These are phyloP conservation scores for Ichneumoninae sp. DNA, from an alignment of 2,888 invertebrate species.

Conservation along the genomic window DNA sequence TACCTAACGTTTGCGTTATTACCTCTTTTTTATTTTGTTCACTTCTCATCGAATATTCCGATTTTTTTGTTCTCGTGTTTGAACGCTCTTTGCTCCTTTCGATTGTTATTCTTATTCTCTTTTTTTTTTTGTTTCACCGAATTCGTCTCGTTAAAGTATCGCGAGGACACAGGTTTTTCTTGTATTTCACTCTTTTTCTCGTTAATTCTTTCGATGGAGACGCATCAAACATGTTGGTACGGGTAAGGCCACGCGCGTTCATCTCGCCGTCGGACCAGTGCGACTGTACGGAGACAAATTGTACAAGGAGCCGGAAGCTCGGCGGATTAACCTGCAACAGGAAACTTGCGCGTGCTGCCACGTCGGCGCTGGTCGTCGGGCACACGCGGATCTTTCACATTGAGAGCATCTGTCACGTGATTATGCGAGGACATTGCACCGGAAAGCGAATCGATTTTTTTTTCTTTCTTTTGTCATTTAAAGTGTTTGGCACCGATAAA, in stretches of 20 bases:
- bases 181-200: slow-evolving; percentile 35
- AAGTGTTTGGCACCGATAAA: slow-evolving; percentile 57
- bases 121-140: slow-evolving; percentile 6
- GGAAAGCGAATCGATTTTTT: slow-evolving; percentile 4
- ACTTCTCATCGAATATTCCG: slow-evolving; percentile 33
- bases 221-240: slow-evolving; percentile 29
- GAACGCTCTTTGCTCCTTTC: slow-evolving; percentile 38
- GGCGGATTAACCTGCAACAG: slow-evolving; percentile 1
- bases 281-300: slow-evolving; percentile 25
- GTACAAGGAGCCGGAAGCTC: not conserved
- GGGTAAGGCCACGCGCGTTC: slow-evolving; percentile 40
- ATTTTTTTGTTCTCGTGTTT: slow-evolving; percentile 23
- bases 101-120: slow-evolving; percentile 22
- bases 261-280: slow-evolving; percentile 26
- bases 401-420: slow-evolving; percentile 31
- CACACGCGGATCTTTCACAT: slow-evolving; percentile 22
- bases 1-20: slow-evolving; percentile 50
- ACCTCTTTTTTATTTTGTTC: slow-evolving; percentile 18
- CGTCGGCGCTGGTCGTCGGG: not conserved
- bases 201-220: slow-evolving; percentile 33
- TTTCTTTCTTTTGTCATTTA: not conserved
- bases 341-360: slow-evolving; percentile 26
- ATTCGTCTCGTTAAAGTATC: slow-evolving; percentile 2
- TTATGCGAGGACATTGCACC: slow-evolving; percentile 52
- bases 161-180: slow-evolving; percentile 32